Base-by-base conservation (phyloP, 2,888 invertebrate species). In the Pristionchus exspectatus region DNA sequence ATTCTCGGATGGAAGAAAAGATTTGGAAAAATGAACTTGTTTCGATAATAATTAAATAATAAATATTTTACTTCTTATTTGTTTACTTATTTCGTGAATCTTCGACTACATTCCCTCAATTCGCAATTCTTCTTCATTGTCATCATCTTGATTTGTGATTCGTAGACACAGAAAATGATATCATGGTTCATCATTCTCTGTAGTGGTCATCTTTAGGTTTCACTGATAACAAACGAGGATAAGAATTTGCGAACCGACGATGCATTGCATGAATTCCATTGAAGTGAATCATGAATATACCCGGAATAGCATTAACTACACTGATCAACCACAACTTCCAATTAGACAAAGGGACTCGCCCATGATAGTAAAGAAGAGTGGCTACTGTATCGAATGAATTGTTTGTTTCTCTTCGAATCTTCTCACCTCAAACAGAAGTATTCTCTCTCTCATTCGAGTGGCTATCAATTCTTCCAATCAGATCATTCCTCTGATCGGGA, bases 361-460 rank as follows among this genome's bases (percentile, higher is more conserved):
- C 2, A 2, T 72, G 33, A 72, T 12, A 59, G 72, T 30, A 72
- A 30, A 12, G 33, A 5, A 18, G 30, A 72, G 14, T 33, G 5
- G 30, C 72, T 72, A 72, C 72, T 72, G 72, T 72, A 33, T 72
- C 72, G 18, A 72, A 16, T 72, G 10, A 27, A 72, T 30, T 72
- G 72, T 72, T 72, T 72, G 72, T 72, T 7, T 66, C 66, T 59
- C 66, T 27, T 72, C 12, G 33, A 33, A 12, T 44, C 77, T 44
- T 77, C 77, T 77, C 77, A 77, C 77, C 72, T 44, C 77, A 77
- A 77, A 77, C 77, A 77, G 50, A 77, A 44, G 38, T 44, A 38
- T 44, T 33, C 77, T 77, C 77, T 77, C 77, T 30, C 77, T 77
- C 77, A 18, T 33, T 38, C 77, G 38, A 77, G 18, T 77, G 44